A percentile compares a stretch with the other conserved stretches of the same genome.
Evolutionary conservation across 37 sponge, comb jelly and placozoan genomes (phyloP).

Genomic region (Halisarca cf. caerulea): DNA sequence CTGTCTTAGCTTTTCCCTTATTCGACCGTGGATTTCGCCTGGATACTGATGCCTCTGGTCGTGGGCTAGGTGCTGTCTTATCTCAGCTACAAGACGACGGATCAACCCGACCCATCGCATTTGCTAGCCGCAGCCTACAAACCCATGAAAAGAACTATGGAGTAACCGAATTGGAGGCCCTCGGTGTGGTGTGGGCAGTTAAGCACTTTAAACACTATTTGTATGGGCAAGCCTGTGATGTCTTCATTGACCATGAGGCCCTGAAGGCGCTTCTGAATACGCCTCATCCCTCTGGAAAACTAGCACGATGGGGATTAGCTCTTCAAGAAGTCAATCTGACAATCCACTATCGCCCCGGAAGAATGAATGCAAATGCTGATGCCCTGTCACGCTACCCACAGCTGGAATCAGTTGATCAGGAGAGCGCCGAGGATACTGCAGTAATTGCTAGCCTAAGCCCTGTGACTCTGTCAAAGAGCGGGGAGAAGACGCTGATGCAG

Average conservation of each 20-base stretch:
- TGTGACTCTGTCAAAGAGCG: background rate
- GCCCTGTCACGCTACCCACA: slow-evolving; percentile 11
- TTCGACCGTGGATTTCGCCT: background rate
- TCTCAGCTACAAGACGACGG: slow-evolving; percentile 21
- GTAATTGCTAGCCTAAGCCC: background rate
- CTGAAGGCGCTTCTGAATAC: slow-evolving; percentile 38
- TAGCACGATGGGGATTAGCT: slow-evolving; percentile 34
- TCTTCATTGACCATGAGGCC: slow-evolving; percentile 29
- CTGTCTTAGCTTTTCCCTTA: slow-evolving; percentile 30
- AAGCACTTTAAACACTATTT: slow-evolving; percentile 26
- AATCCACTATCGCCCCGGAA: slow-evolving; percentile 27
- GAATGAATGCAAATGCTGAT: slow-evolving; percentile 10
- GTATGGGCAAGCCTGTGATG: slow-evolving; percentile 25
- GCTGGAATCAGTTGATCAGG: slow-evolving; percentile 33
- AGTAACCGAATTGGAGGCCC: slow-evolving; percentile 27
- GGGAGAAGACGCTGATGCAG: background rate
- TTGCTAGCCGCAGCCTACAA: slow-evolving; percentile 31
- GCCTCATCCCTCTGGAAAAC: slow-evolving; percentile 32
- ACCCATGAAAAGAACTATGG: slow-evolving; percentile 27
- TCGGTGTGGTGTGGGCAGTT: slow-evolving; percentile 41
- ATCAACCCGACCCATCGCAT: slow-evolving; percentile 8
- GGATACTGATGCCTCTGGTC: slow-evolving; percentile 37
- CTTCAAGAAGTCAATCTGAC: slow-evolving; percentile 31
- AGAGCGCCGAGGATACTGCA: background rate
- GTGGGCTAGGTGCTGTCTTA: slow-evolving; percentile 38